Evolutionary conservation across 2,113 vertebrate genomes (phyloP), one percentile per base, ranked within the genome.

Genomic region (Rhipidura dahli): DNA sequence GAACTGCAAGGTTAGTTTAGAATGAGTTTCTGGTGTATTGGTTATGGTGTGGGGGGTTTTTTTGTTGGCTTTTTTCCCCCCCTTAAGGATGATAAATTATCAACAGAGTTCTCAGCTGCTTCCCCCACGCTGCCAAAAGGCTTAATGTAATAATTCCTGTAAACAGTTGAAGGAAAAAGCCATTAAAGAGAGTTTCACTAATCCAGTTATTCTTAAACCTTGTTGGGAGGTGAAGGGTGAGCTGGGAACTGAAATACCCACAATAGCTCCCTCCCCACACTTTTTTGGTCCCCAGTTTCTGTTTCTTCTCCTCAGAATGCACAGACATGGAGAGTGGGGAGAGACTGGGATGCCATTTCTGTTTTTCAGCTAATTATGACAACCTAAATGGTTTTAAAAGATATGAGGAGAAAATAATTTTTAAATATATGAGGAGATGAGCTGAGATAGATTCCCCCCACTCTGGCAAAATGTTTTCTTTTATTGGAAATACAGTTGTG

Each of bases 211-310:
- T 47, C 35, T 26, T 81, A 39, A 78, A 15, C 35, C 35, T 66
- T 39, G 15, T 15, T 4, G 81, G 42, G 56, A 82, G 44, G 69
- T 37, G 49, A 61, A 40, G 53, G 47, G 40, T 60, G 42, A 61
- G 40, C 24, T 57, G 17, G 28, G 28, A n/a, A 17, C 16, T 21
- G 19, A 33, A 82, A 64, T 61, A 23, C 28, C 7, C 49, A 3
- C 0, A 0, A 0, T 18, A 45, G 30, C 6, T 84, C 49, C 19
- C 16, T 79, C 30, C 15, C 17, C 2, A 4, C 0, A 1, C 5
- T n/a, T 22, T 57, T 69, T 68, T 70, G 28, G 10, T 73, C 31
- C 65, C 21, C 45, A 42, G 6, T 69, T 91, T 65, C 61, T 93
- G 15, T 10, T 47, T 31, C 24, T 28, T 54, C 35, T 51, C n/a